A percentile compares a stretch with the other conserved stretches of the same genome.
phyloP scores from a whole-genome alignment of 2,113 vertebrate genomes.

The Callaeas wilsoni region DNA sequence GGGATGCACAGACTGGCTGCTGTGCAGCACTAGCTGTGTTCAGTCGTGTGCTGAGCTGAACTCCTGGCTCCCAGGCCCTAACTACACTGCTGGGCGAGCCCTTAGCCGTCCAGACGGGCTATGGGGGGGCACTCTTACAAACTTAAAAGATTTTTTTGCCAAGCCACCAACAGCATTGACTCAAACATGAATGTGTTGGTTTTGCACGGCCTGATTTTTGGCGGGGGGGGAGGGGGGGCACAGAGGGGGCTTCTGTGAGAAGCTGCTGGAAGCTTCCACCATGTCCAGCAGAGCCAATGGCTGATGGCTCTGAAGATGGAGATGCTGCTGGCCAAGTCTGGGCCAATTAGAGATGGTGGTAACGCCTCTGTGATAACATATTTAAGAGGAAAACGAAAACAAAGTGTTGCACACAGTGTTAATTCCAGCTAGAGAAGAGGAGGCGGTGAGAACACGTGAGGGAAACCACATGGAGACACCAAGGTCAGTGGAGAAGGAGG shows the following conservation, averaged over 20 bases:
- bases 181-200: not conserved
- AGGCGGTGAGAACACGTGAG: not conserved
- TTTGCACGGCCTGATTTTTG: not conserved
- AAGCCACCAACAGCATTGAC: not conserved
- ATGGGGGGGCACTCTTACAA: not conserved
- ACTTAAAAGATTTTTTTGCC: not conserved
- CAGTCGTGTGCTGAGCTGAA: not conserved
- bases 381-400: not conserved
- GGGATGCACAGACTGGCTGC: not conserved
- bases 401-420: accelerated
- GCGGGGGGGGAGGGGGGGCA: accelerated
- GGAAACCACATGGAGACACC: not conserved
- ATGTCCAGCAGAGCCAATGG: not conserved
- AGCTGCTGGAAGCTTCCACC: not conserved
- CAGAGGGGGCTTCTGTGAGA: not conserved
- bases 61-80: not conserved
- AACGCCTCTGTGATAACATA: accelerated
- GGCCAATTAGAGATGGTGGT: too few species aligned
- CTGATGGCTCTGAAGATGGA: not conserved
- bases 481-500: not conserved
- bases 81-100: not conserved
- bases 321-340: not conserved
- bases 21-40: not conserved
- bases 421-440: not conserved
- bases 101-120: not conserved